These are phyloP conservation scores for Canis aureus DNA, from an alignment of 2,113 vertebrate species.

Conservation along the genomic window DNA sequence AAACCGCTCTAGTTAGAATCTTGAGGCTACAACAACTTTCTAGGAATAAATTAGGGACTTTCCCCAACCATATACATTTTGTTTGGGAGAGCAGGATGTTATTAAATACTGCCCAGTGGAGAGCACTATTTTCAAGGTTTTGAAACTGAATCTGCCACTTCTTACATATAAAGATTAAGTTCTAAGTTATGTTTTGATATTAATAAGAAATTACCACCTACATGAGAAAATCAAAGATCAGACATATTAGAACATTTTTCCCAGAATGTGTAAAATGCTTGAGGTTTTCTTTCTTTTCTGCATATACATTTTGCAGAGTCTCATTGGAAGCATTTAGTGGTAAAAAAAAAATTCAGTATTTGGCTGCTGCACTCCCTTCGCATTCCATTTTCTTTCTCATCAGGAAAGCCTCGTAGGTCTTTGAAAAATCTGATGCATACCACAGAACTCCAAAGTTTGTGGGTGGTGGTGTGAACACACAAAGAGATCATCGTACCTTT, in stretches of 20 bases:
- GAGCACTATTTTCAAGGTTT: not conserved
- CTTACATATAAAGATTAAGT: not conserved
- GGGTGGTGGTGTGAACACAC: not conserved
- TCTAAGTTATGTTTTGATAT: not conserved
- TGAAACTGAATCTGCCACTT: not conserved
- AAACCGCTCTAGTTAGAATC: not conserved
- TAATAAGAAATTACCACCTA: not conserved
- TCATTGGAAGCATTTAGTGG: conserved; percentile 40
- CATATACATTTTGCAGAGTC: not conserved
- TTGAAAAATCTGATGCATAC: not conserved
- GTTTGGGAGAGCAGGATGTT: not conserved
- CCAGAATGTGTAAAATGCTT: not conserved
- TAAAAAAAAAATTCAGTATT: conserved; percentile 55
- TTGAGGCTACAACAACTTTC: not conserved
- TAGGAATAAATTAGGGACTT: conserved; percentile 13
- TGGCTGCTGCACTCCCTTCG: not conserved
- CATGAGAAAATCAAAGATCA: not conserved
- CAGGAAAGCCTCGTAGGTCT: not conserved
- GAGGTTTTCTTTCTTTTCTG: not conserved
- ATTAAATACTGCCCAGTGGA: not conserved
- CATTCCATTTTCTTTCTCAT: not conserved
- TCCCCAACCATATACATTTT: not conserved
- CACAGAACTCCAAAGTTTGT: conserved; percentile 21
- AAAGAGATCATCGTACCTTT: not conserved
- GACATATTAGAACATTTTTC: not conserved